These are phyloP conservation scores for Drosophila sordidula DNA, from an alignment of 2,888 invertebrate species.

Conservation along the genomic window DNA sequence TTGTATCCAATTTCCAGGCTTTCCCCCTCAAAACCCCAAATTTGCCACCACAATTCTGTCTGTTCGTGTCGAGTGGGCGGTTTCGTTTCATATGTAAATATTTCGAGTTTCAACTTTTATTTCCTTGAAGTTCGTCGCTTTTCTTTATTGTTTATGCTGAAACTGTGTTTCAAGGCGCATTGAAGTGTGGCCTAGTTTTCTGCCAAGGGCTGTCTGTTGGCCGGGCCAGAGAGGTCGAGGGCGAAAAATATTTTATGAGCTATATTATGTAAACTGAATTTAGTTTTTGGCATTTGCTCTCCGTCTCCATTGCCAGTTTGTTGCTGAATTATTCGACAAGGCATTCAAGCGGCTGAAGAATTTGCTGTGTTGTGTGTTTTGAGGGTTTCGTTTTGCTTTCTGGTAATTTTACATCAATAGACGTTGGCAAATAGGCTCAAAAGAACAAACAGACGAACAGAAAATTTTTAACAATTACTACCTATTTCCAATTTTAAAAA, in stretches of 20 bases:
- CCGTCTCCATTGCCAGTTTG: slow-evolving; percentile 46
- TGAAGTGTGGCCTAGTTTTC: slow-evolving; percentile 76
- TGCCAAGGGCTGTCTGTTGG: not conserved
- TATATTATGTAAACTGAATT: slow-evolving; percentile 78
- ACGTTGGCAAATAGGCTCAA: too few species aligned
- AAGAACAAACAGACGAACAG: not conserved
- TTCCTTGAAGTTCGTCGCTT: slow-evolving; percentile 69
- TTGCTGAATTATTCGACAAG: slow-evolving; percentile 54
- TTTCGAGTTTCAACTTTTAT: slow-evolving; percentile 77
- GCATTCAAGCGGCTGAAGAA: slow-evolving; percentile 49
- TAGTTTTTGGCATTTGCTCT: slow-evolving; percentile 68
- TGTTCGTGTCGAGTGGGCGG: slow-evolving; percentile 65
- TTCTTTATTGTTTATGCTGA: slow-evolving; percentile 76
- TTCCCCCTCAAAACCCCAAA: slow-evolving; percentile 10
- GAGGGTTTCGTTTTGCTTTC: not conserved
- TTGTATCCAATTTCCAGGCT: slow-evolving; percentile 22
- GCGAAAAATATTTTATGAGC: slow-evolving; percentile 78
- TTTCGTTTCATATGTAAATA: slow-evolving; percentile 79
- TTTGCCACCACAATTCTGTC: slow-evolving; percentile 40
- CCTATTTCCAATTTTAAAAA: not conserved
- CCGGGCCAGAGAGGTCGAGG: slow-evolving; percentile 18
- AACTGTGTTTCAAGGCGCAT: slow-evolving; percentile 61
- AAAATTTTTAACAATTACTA: not conserved
- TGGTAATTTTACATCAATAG: not conserved
- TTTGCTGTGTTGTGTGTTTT: slow-evolving; percentile 24